phyloP scores from a whole-genome alignment of 2,888 invertebrate species.

The Melanophora roralis region DNA sequence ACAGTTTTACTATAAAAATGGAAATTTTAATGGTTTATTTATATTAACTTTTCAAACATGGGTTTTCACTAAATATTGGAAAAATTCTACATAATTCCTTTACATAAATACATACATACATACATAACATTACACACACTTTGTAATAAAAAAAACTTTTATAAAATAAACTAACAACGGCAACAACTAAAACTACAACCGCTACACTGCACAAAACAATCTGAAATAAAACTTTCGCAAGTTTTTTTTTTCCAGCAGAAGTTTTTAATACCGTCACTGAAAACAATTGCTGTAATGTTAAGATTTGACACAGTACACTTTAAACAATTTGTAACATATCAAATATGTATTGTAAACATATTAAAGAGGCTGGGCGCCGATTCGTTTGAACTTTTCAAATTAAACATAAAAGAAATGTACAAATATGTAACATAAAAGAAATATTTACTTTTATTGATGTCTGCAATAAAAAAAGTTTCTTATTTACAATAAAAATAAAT shows the following conservation, averaged over 20 bases:
- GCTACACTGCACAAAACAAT: constrained; percentile 3
- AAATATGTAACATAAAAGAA: no score
- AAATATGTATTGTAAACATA: no score
- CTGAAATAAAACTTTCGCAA: not conserved
- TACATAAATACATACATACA: no score
- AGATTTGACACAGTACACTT: not conserved
- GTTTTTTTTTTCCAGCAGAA: not conserved
- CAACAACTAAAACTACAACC: not conserved
- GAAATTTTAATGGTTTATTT: constrained; percentile 43
- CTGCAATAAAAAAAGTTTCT: no score
- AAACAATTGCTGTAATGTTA: not conserved
- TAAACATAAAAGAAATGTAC: no score
- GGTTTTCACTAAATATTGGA: constrained; percentile 28
- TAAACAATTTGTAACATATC: no score
- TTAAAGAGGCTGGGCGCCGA: no score
- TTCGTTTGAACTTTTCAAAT: no score
- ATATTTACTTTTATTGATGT: no score
- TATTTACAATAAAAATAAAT: no score
- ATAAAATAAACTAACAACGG: not conserved
- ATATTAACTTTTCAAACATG: constrained; percentile 42
- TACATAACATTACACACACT: constrained; percentile 24
- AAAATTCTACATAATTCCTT: not conserved
- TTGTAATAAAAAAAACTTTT: constrained; percentile 7
- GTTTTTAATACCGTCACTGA: not conserved
- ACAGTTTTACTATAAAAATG: constrained; percentile 34